Evolutionary conservation across 2,797 vertebrate genomes (phyloP).

Genomic region (Acropternis orthonyx): DNA sequence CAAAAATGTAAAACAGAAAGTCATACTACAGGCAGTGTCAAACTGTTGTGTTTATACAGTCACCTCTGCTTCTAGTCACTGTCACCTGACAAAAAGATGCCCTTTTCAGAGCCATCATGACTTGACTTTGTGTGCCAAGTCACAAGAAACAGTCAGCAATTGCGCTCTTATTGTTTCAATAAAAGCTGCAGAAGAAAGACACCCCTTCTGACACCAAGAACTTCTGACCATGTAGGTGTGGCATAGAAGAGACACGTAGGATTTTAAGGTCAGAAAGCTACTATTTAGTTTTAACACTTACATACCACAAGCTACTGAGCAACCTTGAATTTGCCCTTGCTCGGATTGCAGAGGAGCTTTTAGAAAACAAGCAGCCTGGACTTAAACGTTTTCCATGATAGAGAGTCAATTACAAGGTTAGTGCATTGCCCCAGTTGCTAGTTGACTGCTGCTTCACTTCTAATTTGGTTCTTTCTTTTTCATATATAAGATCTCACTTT

Average conservation of each 20-base stretch:
- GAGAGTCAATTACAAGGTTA: not conserved
- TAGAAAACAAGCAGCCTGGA: not conserved
- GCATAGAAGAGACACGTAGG: not conserved
- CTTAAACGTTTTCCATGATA: not conserved
- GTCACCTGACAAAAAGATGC: not conserved
- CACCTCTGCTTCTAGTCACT: not conserved
- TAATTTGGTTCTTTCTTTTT: not conserved
- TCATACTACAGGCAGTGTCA: not conserved
- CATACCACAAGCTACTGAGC: not conserved
- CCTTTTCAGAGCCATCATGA: not conserved
- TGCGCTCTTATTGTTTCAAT: not conserved
- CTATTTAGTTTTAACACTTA: not conserved
- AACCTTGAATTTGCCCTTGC: not conserved
- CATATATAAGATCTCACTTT: not conserved
- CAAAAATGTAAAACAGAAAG: not conserved
- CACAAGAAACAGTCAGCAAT: not conserved
- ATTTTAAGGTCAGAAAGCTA: not conserved
- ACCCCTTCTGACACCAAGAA: not conserved
- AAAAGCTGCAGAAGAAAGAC: not conserved
- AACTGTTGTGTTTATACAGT: not conserved
- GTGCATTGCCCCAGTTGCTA: not conserved
- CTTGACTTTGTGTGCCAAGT: not conserved
- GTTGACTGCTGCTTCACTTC: not conserved
- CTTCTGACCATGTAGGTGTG: not conserved
- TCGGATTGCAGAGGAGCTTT: not conserved